Percentiles rank a stretch among this genome's conserved stretches.
Conservation (phyloP, 1,140 invertebrate genomes). For the Drosophila mojavensis region DNA sequence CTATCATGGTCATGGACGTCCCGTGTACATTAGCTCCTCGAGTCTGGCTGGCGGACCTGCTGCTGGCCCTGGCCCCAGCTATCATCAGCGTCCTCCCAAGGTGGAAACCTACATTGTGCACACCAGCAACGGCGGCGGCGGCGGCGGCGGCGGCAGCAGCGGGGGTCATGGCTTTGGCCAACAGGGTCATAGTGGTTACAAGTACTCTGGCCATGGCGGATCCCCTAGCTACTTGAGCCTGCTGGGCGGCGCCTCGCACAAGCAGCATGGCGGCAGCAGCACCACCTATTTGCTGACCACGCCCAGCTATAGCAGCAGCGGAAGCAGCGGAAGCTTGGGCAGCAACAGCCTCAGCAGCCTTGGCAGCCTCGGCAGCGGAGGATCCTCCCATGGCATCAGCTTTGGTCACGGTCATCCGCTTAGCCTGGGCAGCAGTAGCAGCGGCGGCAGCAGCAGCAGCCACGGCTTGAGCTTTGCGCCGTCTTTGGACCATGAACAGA, state of each 20-base stretch:
- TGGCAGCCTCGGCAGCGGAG: neutral
- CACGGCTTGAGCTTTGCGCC: conserved; percentile 18
- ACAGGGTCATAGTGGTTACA: conserved; percentile 34
- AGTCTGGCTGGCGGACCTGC: conserved; percentile 4
- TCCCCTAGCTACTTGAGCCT: conserved; percentile 12
- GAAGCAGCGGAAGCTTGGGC: neutral
- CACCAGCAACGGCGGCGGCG: conserved; percentile 29
- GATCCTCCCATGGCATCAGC: conserved; percentile 4
- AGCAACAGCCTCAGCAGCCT: neutral
- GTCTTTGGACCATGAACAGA: conserved; percentile 45
- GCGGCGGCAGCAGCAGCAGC: neutral
- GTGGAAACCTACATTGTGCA: conserved; percentile 73
- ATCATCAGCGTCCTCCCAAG: conserved; percentile 50
- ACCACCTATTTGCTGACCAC: conserved; percentile 56
- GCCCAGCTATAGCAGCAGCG: conserved; percentile 31
- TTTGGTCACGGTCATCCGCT: conserved; percentile 5
- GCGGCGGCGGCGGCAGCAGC: conserved; percentile 7
- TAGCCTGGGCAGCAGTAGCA: conserved; percentile 4
- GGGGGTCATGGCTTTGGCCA: conserved; percentile 9
- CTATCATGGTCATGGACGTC: conserved; percentile 28
- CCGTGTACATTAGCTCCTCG: conserved; percentile 24
- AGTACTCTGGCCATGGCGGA: conserved; percentile 16
- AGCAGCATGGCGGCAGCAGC: conserved; percentile 40
- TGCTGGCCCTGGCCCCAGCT: neutral
- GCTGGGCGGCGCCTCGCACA: conserved; percentile 32